Evolutionary conservation across 2,888 invertebrate species (phyloP), one percentile per base, ranked within the genome.

Genomic region (Oasisia sp.): DNA sequence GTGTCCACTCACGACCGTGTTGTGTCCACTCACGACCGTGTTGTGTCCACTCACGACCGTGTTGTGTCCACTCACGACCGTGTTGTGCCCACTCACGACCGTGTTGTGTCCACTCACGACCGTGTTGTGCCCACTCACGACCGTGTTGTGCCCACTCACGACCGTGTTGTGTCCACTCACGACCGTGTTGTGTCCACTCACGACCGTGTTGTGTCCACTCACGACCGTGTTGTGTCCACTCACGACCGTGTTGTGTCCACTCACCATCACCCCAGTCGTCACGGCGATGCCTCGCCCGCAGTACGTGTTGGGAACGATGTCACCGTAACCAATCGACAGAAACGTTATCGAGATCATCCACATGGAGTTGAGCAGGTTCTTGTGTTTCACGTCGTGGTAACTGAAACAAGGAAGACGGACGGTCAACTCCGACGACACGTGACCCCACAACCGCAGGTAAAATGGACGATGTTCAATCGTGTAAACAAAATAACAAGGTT

Each of bases 271-370:
- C 96, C 99, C 99, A 95, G 99, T 99, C 97, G 98, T 98, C 96
- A 99, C 99, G 96, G 99, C 99, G 97, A 99, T 99, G 96, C 99
- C 99, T 97, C 99, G 97, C 96, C 99, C 99, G 97, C 99, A 99
- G 97, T 99, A 99, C 95, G 99, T 99, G 97, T 99, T 99, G 97
- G 99, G 99, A 97, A 99, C 99, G 97, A 99, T 99, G 94, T 96
- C 99, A 96, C 99, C 99, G 97, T 91, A 91, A 97, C 99, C 99
- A 96, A 99, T 99, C 97, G 99, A 99, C 96, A 99, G 98, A 97
- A 99, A 99, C 96, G 99, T 99, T 96, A 99, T 99, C 96, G 99
- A 99, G 97, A 99, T 99, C 97, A 99, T 98, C 99, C 99, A 99
- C 98, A 99, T 99, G 96, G 99, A 99, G 97, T 99, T 99, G 89